Conservation (phyloP, 1,140 invertebrate species). For the Pseudobourletiella spinata region DNA sequence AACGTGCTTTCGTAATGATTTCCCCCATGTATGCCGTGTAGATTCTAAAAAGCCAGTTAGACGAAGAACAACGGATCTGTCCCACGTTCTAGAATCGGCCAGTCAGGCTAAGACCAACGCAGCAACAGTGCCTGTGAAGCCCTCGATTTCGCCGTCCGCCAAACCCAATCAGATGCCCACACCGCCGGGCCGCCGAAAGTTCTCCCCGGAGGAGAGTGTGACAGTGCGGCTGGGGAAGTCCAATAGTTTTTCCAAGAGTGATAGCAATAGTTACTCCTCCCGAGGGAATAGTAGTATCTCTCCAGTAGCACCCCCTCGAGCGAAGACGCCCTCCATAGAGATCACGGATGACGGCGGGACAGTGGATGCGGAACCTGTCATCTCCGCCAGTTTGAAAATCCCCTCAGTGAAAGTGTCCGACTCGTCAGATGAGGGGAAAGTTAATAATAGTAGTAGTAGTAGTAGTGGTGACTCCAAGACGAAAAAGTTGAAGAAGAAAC, state of each 20-base stretch:
- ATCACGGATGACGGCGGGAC: neutral
- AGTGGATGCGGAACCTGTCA: neutral
- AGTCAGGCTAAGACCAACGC: neutral
- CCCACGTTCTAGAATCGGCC: neutral
- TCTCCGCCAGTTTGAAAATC: neutral
- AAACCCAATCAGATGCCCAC: neutral
- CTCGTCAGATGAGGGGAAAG: slow-evolving; percentile 2
- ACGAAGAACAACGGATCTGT: slow-evolving; percentile 5
- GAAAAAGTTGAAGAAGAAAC: slow-evolving; percentile 33
- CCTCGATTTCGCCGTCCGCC: neutral
- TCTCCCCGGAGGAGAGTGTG: slow-evolving; percentile 10
- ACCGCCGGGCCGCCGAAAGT: neutral
- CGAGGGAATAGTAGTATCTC: neutral
- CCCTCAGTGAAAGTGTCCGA: neutral
- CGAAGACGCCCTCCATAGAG: slow-evolving; percentile 13
- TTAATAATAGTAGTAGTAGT: neutral
- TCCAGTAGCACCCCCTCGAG: neutral
- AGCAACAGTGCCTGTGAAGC: neutral
- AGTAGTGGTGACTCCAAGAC: neutral
- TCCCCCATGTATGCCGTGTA: too few species aligned
- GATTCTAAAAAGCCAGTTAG: neutral
- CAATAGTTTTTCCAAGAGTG: slow-evolving; percentile 16
- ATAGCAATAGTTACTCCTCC: neutral
- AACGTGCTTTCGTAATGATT: too few species aligned
- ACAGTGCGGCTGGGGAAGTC: slow-evolving; percentile 25